A percentile compares a stretch with the other conserved stretches of the same genome.
phyloP scores from a whole-genome alignment of 2,113 vertebrate genomes.

The Pycnonotus jocosus region DNA sequence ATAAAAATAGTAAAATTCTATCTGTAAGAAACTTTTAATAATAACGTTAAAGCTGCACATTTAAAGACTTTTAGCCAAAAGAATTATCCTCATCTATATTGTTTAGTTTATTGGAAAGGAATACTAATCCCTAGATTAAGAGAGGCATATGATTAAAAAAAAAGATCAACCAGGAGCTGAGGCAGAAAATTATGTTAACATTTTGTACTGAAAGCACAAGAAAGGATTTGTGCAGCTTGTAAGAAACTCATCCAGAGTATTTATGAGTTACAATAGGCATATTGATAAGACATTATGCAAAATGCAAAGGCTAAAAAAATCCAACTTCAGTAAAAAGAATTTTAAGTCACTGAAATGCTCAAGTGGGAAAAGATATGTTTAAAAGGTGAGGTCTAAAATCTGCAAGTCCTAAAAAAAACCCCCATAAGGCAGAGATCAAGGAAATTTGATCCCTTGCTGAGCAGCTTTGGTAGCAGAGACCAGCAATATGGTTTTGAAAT shows the following conservation, averaged over 20 bases:
- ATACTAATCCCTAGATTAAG: background rate
- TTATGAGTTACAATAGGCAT: background rate
- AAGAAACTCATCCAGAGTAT: background rate
- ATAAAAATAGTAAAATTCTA: background rate
- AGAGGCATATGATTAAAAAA: background rate
- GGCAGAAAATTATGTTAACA: constrained; percentile 1
- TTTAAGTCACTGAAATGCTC: background rate
- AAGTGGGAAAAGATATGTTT: background rate
- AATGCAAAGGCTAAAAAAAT: background rate
- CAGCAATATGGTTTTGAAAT: background rate
- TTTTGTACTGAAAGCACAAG: background rate
- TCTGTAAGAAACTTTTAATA: background rate
- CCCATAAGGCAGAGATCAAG: background rate
- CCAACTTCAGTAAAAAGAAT: background rate
- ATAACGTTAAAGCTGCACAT: background rate
- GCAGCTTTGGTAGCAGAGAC: background rate
- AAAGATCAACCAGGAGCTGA: background rate
- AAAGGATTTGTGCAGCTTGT: background rate
- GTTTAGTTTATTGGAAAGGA: background rate
- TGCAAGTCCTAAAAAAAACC: background rate
- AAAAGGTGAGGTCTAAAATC: background rate
- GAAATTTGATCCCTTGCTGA: background rate
- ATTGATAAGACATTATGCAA: background rate
- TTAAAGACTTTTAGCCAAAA: background rate
- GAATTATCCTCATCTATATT: background rate